These are phyloP conservation scores for Mizuhopecten yessoensis DNA, from an alignment of 1,140 invertebrate species.

Conservation along the genomic window DNA sequence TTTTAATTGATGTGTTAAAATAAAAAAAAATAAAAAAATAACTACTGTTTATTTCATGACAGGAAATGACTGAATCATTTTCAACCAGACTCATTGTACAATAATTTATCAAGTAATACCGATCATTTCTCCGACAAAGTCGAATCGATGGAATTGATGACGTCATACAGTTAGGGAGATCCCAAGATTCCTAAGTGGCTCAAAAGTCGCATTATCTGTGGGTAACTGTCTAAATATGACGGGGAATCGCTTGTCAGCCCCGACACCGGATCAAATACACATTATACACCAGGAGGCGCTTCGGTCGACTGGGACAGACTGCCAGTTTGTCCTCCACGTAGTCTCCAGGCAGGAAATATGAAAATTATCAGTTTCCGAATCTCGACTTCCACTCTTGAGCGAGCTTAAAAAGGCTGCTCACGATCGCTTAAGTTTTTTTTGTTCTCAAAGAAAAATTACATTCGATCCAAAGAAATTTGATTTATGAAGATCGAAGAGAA, in stretches of 20 bases:
- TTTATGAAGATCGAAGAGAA: constrained; percentile 9
- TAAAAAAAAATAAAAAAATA: too few relatives aligned
- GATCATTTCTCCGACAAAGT: neutral
- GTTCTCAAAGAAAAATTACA: constrained; percentile 29
- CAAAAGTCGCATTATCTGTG: constrained; percentile 26
- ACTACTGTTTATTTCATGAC: too few relatives aligned
- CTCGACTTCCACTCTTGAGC: constrained; percentile 36
- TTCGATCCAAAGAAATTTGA: constrained; percentile 28
- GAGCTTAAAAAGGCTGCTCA: constrained; percentile 24
- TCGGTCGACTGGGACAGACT: constrained; percentile 30
- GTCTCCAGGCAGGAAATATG: constrained; percentile 30
- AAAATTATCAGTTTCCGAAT: constrained; percentile 22
- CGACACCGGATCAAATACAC: constrained; percentile 31
- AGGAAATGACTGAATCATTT: too few relatives aligned
- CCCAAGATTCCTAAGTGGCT: neutral
- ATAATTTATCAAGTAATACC: neutral
- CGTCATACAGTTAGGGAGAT: neutral
- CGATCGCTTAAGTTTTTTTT: constrained; percentile 31
- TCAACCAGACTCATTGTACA: neutral
- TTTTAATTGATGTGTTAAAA: too few relatives aligned
- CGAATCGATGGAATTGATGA: neutral
- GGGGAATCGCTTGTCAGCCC: constrained; percentile 21
- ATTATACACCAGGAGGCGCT: constrained; percentile 14
- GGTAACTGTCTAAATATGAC: neutral
- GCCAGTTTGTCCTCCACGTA: neutral